phyloP scores from a whole-genome alignment of 2,888 invertebrate species.

The Aporophyla nigra region DNA sequence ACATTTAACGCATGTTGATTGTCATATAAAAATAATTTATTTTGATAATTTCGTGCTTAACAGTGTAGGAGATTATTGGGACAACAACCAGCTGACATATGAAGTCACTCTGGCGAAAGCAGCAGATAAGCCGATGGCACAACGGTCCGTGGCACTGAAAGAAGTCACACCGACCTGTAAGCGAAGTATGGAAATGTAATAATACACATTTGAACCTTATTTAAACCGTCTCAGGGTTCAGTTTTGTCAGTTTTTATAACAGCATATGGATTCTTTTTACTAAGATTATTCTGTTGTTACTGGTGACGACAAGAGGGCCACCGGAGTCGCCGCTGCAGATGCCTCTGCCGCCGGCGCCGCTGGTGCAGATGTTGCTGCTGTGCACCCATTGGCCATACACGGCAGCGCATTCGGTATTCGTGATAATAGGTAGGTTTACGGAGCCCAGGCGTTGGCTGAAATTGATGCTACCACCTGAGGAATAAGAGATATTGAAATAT shows the following conservation, averaged over 20 bases:
- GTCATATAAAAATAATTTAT: not conserved
- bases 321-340: constrained; percentile 76
- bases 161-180: constrained; percentile 75
- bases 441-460: constrained; percentile 73
- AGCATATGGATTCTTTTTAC: constrained; percentile 40
- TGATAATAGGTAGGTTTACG: constrained; percentile 74
- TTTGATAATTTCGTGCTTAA: not conserved
- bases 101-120: constrained; percentile 77
- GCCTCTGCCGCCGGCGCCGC: constrained; percentile 73
- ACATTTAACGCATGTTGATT: too few relatives aligned
- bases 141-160: constrained; percentile 73
- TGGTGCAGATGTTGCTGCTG: constrained; percentile 76
- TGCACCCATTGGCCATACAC: constrained; percentile 69
- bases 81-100: constrained; percentile 72
- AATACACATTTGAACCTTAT: not conserved
- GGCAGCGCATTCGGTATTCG: constrained; percentile 70
- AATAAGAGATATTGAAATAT: not conserved
- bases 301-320: constrained; percentile 68
- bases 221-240: not conserved
- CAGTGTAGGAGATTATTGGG: constrained; percentile 30
- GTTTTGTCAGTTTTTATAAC: not conserved
- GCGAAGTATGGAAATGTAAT: constrained; percentile 5
- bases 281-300: constrained; percentile 55
- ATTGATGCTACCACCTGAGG: constrained; percentile 69
- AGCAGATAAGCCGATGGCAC: constrained; percentile 73